A percentile compares a stretch with the other conserved stretches of the same genome.
Conservation (phyloP, 2,888 invertebrate species). For the Selenia dentaria region DNA sequence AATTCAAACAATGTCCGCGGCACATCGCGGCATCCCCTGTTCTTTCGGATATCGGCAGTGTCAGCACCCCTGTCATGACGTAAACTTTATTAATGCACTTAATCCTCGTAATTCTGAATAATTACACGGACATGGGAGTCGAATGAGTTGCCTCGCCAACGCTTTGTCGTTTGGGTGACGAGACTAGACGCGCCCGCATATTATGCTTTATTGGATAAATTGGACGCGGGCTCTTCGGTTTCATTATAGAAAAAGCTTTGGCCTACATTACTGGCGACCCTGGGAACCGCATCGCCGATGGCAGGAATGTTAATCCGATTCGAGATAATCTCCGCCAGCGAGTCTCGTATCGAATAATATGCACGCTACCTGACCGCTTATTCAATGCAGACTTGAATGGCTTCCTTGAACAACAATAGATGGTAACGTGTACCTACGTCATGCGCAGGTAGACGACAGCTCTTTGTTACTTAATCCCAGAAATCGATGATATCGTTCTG, state of each 20-base stretch:
- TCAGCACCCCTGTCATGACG: conserved; percentile 37
- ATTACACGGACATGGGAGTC: conserved; percentile 62
- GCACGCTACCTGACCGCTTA: conserved; percentile 77
- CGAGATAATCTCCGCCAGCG: conserved; percentile 70
- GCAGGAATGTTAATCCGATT: conserved; percentile 80
- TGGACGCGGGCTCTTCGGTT: conserved; percentile 58
- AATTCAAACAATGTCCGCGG: conserved; percentile 19
- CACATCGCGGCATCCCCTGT: conserved; percentile 19
- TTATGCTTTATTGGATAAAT: conserved; percentile 78
- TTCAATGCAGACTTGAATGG: conserved; percentile 69
- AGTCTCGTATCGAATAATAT: conserved; percentile 74
- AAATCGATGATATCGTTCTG: conserved; percentile 29
- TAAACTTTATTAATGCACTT: conserved; percentile 53
- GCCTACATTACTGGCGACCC: conserved; percentile 54
- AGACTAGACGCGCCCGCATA: conserved; percentile 69
- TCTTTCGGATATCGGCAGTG: conserved; percentile 9
- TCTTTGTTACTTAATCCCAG: conserved; percentile 46
- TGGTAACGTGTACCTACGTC: conserved; percentile 50
- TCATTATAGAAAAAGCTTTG: conserved; percentile 63
- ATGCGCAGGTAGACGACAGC: conserved; percentile 65
- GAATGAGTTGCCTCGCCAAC: conserved; percentile 44
- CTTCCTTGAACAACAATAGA: conserved; percentile 69
- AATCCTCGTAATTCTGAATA: conserved; percentile 63
- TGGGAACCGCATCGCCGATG: conserved; percentile 52
- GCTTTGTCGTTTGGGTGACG: conserved; percentile 11